Evolutionary conservation across 2,888 invertebrate species (phyloP), one percentile per base, ranked within the genome.

Genomic region (Hemaris fuciformis): DNA sequence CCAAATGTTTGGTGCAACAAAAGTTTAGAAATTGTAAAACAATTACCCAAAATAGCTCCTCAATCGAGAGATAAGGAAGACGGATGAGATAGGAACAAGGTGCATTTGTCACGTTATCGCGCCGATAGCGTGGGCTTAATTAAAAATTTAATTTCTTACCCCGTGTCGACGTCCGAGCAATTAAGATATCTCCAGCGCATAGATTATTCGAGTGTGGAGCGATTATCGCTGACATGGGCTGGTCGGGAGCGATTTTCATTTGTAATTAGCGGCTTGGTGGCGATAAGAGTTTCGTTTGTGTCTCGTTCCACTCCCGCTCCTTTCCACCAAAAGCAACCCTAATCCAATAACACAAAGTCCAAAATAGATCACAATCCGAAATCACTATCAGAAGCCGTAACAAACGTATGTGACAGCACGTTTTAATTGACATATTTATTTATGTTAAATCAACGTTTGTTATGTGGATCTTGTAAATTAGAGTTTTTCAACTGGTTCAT

Each of bases 171-270:
- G 74, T 72, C 65, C 69, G 67, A 59, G 79, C 80, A 85, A 85
- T 87, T 86, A 85, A 85, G 86, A 85, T 85, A 86, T 75, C 80
- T 72, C 71, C 71, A 76, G 72, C 71, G 77, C 80, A 80, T 80
- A 79, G 79, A 81, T 84, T 84, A 80, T 74, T 66, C 66, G 66
- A 71, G 74, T 68, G 67, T 56, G 57, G 79, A 79, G 80, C 74
- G 70, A 78, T 80, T 85, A 84, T 84, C 84, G 76, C 60, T 65
- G 75, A 73, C 79, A 74, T 77, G 65, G 73, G 74, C 72, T 76
- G 77, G 75, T 79, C 77, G 79, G 79, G 80, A 83, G 75, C 82
- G 81, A 81, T 84, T 85, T 84, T 84, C 84, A 81, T 80, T 80
- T 77, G 85, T 84, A 85, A 86, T 86, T 84, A 85, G 82, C 77